phyloP scores from a whole-genome alignment of 1,140 invertebrate species.

The Gryllus bimaculatus region DNA sequence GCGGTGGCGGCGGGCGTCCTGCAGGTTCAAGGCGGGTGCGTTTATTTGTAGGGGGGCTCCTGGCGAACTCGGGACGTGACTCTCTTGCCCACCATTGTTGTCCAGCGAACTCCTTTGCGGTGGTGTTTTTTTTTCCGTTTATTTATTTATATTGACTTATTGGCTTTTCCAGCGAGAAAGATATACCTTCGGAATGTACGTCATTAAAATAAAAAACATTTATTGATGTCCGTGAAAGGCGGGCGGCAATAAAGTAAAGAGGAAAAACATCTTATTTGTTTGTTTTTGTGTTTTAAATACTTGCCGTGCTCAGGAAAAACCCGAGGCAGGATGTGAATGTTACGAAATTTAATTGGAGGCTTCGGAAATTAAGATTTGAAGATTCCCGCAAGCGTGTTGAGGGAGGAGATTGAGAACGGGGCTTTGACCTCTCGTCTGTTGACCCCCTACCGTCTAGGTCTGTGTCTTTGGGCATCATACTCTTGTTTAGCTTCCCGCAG shows the following conservation, averaged over 20 bases:
- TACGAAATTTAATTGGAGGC: neutral
- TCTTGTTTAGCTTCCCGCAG: too few species aligned
- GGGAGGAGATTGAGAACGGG: neutral
- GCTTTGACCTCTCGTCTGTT: neutral
- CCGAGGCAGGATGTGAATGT: neutral
- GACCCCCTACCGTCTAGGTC: neutral
- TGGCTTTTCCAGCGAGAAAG: neutral
- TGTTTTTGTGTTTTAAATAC: neutral
- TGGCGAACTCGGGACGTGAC: neutral
- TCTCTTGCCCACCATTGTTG: slow-evolving; percentile 3
- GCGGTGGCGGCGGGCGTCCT: too few species aligned
- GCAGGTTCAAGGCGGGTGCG: too few species aligned
- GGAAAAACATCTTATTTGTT: slow-evolving; percentile 5
- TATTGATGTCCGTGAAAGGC: neutral
- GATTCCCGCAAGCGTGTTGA: neutral
- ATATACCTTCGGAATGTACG: neutral
- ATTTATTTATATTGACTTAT: slow-evolving; percentile 6
- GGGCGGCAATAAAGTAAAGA: neutral
- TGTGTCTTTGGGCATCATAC: too few species aligned
- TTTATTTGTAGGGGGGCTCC: too few species aligned
- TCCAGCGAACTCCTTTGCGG: neutral
- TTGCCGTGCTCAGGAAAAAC: neutral
- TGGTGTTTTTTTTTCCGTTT: neutral
- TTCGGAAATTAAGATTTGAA: neutral
- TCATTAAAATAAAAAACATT: slow-evolving; percentile 6